A percentile compares a stretch with the other conserved stretches of the same genome.
Evolutionary conservation across 2,888 invertebrate genomes (phyloP).

Genomic region (Tryphoninae sp.): DNA sequence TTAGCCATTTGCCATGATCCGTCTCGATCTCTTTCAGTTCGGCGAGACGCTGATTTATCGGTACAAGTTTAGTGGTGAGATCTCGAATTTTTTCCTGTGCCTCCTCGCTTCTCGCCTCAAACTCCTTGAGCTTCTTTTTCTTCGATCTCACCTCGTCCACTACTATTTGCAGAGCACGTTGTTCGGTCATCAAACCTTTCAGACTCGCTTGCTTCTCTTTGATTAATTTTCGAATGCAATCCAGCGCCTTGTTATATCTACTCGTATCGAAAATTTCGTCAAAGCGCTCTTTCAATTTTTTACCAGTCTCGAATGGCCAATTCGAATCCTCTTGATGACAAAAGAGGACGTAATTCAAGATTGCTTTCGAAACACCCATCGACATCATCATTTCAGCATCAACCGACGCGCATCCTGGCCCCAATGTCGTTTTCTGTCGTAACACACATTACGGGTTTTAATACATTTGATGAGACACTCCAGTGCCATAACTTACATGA

Average conservation of each 20-base stretch:
- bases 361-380: slow-evolving; percentile 95
- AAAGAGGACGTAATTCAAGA: slow-evolving; percentile 97
- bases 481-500: not conserved
- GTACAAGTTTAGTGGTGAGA: slow-evolving; percentile 81
- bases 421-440: slow-evolving; percentile 82
- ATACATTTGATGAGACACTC: not conserved
- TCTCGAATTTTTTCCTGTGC: slow-evolving; percentile 82
- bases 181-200: slow-evolving; percentile 66
- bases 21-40: slow-evolving; percentile 79
- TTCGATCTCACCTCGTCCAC: slow-evolving; percentile 86
- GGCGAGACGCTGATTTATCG: slow-evolving; percentile 79
- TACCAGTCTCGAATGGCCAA: slow-evolving; percentile 98
- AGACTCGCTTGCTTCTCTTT: slow-evolving; percentile 81
- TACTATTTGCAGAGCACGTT: slow-evolving; percentile 83
- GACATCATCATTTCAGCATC: slow-evolving; percentile 87
- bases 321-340: slow-evolving; percentile 99
- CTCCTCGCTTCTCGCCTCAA: slow-evolving; percentile 84
- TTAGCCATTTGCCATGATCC: slow-evolving; percentile 75
- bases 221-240: slow-evolving; percentile 86
- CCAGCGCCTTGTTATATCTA: slow-evolving; percentile 94
- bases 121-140: slow-evolving; percentile 85
- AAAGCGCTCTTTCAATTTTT: slow-evolving; percentile 96
- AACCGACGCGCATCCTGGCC: slow-evolving; percentile 88
- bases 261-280: slow-evolving; percentile 99
- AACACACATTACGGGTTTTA: not conserved